Conservation (phyloP, 2,797 vertebrate species). For the Sciurus carolinensis region DNA sequence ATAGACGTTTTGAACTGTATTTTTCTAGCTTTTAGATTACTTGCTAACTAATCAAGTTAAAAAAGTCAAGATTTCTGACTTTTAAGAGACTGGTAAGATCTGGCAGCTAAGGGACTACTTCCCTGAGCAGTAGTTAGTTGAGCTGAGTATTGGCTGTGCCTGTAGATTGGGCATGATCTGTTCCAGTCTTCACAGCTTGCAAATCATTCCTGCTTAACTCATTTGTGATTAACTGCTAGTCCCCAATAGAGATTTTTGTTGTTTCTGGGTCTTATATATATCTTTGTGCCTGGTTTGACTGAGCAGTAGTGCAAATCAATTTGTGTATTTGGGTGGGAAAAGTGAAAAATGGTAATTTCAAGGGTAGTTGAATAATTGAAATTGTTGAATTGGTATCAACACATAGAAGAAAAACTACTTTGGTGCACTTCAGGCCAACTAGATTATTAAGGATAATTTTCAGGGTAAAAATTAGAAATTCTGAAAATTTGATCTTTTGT, state of each 20-base stretch:
- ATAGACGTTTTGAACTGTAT: not conserved
- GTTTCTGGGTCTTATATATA: not conserved
- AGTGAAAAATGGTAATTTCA: constrained; percentile 13
- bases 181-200: not conserved
- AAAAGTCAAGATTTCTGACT: not conserved
- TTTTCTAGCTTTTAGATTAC: constrained; percentile 15
- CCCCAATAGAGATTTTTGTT: not conserved
- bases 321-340: not conserved
- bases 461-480: constrained; percentile 52
- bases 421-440: constrained; percentile 58
- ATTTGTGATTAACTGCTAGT: not conserved
- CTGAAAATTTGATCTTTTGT: constrained; percentile 64
- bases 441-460: constrained; percentile 45
- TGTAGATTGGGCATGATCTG: not conserved
- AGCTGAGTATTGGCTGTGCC: not conserved
- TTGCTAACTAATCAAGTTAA: not conserved
- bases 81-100: not conserved
- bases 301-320: not conserved
- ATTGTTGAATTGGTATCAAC: constrained; percentile 40
- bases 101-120: not conserved
- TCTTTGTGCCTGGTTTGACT: not conserved
- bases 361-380: not conserved
- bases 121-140: not conserved
- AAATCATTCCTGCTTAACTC: not conserved
- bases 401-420: constrained; percentile 7